These are phyloP conservation scores for Scelioninae gen. 2 DNA, from an alignment of 2,888 invertebrate species.

Conservation along the genomic window DNA sequence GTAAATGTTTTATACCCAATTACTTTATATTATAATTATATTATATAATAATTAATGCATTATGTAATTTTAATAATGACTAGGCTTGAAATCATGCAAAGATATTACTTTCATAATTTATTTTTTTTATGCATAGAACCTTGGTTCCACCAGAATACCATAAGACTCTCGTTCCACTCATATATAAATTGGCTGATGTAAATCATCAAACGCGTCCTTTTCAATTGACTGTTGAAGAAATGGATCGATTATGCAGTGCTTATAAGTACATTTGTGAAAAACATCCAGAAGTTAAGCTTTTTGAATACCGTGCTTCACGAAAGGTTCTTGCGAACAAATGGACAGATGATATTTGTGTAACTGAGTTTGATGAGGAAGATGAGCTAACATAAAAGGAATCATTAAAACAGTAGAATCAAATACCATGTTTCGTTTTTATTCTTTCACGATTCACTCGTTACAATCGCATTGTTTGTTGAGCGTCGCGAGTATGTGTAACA, in stretches of 20 bases:
- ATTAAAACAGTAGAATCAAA: slow-evolving; percentile 21
- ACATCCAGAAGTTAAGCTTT: slow-evolving; percentile 81
- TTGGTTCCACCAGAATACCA: slow-evolving; percentile 76
- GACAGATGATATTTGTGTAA: slow-evolving; percentile 52
- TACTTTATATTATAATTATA: neutral
- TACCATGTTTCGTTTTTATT: slow-evolving; percentile 64
- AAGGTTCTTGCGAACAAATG: slow-evolving; percentile 59
- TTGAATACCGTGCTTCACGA: slow-evolving; percentile 81
- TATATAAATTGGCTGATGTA: slow-evolving; percentile 85
- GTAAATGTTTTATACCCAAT: no score
- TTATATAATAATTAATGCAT: neutral
- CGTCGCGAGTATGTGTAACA: slow-evolving; percentile 35
- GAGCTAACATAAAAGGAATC: neutral
- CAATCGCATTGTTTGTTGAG: slow-evolving; percentile 44
- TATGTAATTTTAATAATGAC: neutral
- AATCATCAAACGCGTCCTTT: slow-evolving; percentile 83
- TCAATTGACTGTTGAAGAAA: slow-evolving; percentile 86
- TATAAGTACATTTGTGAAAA: slow-evolving; percentile 84
- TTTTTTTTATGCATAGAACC: slow-evolving; percentile 22
- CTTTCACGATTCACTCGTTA: slow-evolving; percentile 61
- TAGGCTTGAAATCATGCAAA: neutral
- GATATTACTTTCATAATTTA: neutral
- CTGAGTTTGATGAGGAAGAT: slow-evolving; percentile 50
- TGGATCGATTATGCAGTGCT: slow-evolving; percentile 84
- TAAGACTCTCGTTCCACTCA: slow-evolving; percentile 80